Percentiles rank a stretch among this genome's conserved stretches.
These are phyloP conservation scores for Triplophysa rosa DNA, from an alignment of 2,113 vertebrate species.

Conservation along the genomic window DNA sequence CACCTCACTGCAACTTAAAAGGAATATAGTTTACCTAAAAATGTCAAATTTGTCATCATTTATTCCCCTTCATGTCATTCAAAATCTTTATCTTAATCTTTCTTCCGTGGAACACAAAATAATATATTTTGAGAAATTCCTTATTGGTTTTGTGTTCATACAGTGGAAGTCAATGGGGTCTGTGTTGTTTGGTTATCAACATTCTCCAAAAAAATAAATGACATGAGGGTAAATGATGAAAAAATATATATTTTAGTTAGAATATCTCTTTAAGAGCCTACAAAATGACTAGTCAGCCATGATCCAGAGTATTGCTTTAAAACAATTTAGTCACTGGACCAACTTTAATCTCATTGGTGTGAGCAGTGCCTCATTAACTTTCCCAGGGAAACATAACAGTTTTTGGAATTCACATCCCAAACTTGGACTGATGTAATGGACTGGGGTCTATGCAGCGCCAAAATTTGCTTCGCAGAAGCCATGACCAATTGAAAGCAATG, in stretches of 20 bases:
- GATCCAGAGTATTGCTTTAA: neutral
- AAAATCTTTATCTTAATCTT: too few species aligned
- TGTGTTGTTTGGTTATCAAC: too few species aligned
- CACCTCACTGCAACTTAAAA: neutral
- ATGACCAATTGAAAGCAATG: constrained; percentile 62
- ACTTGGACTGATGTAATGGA: constrained; percentile 48
- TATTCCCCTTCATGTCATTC: too few species aligned
- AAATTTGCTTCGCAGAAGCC: constrained; percentile 52
- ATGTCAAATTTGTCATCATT: too few species aligned
- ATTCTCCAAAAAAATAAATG: too few species aligned
- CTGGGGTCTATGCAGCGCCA: constrained; percentile 24
- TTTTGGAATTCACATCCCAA: constrained; percentile 41
- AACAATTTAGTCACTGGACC: constrained; percentile 1
- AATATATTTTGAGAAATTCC: too few species aligned
- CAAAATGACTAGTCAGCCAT: neutral
- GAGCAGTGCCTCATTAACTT: constrained; percentile 55
- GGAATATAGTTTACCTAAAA: too few species aligned
- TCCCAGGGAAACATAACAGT: constrained; percentile 56
- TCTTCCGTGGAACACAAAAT: too few species aligned
- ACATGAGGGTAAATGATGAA: too few species aligned
- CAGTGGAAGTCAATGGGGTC: too few species aligned
- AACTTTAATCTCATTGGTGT: constrained; percentile 2
- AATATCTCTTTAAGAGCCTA: neutral
- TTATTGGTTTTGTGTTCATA: too few species aligned
- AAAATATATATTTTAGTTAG: neutral